Base-by-base conservation (phyloP, 2,113 vertebrate species). In the Probosciger aterrimus region DNA sequence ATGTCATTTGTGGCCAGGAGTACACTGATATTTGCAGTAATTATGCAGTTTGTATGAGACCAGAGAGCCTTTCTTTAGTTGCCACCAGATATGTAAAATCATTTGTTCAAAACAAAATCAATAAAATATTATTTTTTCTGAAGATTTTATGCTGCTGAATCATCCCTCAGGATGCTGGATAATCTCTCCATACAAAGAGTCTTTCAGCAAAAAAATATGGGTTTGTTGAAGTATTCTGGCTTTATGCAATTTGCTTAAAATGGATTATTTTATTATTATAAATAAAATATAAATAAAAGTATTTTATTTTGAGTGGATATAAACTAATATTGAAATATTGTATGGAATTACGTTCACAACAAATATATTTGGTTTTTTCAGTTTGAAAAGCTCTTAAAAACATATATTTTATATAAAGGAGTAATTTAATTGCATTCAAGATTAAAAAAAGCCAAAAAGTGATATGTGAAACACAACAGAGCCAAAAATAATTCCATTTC, bases 31-130 rank as follows among this genome's bases (percentile, higher is more conserved):
- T 64, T 85, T 82, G 33, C 57, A 85, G 39, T 68, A 86, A 86
- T 68, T 86, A 82, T 39, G 14, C 24, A 13, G 28, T 33, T 87
- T 3, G 0, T 64, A 75, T 47, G 35, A 94, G 30, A 63, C 33
- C 53, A 57, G 41, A 68, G 43, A 75, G 39, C 30, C 49, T 85
- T 82, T 79, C 52, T 75, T 25, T 49, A 53, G 77, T 53, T 91
- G 65, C 55, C 43, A 90, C 28, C 18, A 90, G 59, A 88, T 52
- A 49, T 65, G 82, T 79, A 77, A 90, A 68, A 93, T 28, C 39
- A 86, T 82, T 93, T 87, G 23, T 64, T 87, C 74, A 90, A 75
- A 82, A 91, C 8, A 87, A 91, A 91, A 91, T 95, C 85, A 85
- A 87, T 78, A 87, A 39, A 84, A 85, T 85, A 55, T 44, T 87